Evolutionary conservation across 2,888 invertebrate species (phyloP).

Genomic region (Flexamia atlantica): DNA sequence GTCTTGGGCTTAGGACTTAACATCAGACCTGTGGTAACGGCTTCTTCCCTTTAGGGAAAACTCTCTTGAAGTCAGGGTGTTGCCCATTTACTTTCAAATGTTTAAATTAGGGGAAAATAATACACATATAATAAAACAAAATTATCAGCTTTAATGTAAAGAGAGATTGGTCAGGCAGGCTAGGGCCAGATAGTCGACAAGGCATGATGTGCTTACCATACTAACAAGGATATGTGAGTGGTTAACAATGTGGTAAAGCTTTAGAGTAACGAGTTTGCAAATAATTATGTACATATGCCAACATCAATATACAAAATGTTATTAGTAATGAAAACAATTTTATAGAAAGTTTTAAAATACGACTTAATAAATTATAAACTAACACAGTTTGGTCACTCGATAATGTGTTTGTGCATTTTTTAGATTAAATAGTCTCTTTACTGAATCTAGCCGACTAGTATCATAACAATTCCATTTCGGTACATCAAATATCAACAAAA

Average conservation of each 20-base stretch:
- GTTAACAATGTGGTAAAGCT: conserved; percentile 66
- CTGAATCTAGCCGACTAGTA: conserved; percentile 57
- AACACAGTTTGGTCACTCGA: conserved; percentile 63
- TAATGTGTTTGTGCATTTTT: conserved; percentile 50
- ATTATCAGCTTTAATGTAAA: conserved; percentile 68
- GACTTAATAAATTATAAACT: conserved; percentile 56
- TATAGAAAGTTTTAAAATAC: conserved; percentile 65
- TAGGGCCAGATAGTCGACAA: conserved; percentile 64
- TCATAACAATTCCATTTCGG: conserved; percentile 55
- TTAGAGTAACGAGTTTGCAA: conserved; percentile 68
- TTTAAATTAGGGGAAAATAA: background rate
- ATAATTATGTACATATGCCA: conserved; percentile 64
- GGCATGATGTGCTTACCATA: conserved; percentile 64
- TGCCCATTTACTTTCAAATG: too few relatives aligned
- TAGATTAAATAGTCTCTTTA: conserved; percentile 40
- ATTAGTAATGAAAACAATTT: conserved; percentile 65
- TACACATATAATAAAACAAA: conserved; percentile 61
- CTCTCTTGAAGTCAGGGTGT: too few relatives aligned
- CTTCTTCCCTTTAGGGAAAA: too few relatives aligned
- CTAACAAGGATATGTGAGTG: conserved; percentile 67
- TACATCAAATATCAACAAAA: conserved; percentile 60
- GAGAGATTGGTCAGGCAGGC: conserved; percentile 66
- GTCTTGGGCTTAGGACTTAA: too few relatives aligned
- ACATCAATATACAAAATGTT: conserved; percentile 66
- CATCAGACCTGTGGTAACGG: too few relatives aligned